A percentile compares a stretch with the other conserved stretches of the same genome.
phyloP scores from a whole-genome alignment of 2,888 invertebrate genomes.

The Conistra vaccinii region DNA sequence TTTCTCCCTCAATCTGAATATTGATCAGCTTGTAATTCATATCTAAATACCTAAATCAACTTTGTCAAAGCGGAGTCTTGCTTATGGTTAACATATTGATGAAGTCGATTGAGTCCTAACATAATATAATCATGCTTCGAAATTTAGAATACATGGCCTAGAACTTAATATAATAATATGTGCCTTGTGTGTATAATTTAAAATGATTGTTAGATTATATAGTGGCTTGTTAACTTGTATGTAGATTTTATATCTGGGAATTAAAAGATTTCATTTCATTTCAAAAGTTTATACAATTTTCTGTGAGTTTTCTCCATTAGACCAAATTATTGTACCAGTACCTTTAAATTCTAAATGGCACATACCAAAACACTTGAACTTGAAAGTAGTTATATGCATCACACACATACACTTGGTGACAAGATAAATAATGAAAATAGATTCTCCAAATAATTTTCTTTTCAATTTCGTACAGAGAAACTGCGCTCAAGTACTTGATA shows the following conservation, averaged over 20 bases:
- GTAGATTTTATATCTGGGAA: no score
- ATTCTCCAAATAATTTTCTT: slow-evolving; percentile 34
- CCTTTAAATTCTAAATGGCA: neutral
- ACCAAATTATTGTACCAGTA: neutral
- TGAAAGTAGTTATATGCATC: neutral
- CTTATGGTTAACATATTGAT: slow-evolving; percentile 26
- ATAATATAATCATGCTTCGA: neutral
- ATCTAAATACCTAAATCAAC: neutral
- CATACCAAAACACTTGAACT: neutral
- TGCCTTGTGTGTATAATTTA: neutral
- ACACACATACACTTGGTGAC: neutral
- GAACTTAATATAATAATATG: neutral
- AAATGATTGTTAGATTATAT: neutral
- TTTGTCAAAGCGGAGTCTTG: slow-evolving; percentile 17
- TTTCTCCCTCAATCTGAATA: neutral
- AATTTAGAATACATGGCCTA: neutral
- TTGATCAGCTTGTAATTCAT: slow-evolving; percentile 7
- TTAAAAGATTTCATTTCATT: no score
- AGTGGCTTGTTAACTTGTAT: neutral
- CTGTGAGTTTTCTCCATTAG: neutral
- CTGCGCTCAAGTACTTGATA: slow-evolving; percentile 16
- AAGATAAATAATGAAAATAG: slow-evolving; percentile 37
- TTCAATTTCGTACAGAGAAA: slow-evolving; percentile 22
- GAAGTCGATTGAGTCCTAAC: neutral
- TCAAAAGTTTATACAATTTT: neutral